Conservation (phyloP, 2,888 invertebrate genomes). For the Hirtodrosophila confusa region DNA sequence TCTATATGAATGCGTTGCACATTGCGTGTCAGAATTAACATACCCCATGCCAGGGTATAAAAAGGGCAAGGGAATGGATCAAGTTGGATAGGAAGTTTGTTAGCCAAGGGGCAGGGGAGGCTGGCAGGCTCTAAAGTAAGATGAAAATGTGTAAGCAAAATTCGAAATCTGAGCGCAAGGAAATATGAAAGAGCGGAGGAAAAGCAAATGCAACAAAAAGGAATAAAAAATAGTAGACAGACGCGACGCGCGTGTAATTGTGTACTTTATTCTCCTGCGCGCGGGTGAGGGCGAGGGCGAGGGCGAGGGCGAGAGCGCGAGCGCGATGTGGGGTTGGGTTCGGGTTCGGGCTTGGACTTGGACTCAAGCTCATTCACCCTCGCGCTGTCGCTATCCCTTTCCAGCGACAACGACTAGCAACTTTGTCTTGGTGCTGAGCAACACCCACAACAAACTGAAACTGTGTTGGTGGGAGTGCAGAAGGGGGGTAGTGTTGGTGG, state of each 20-base stretch:
- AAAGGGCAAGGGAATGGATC: slow-evolving; percentile 1
- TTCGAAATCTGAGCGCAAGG: slow-evolving; percentile 41
- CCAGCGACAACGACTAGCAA: slow-evolving; percentile 7
- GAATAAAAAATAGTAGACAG: slow-evolving; percentile 30
- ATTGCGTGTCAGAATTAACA: too few species aligned
- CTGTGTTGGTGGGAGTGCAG: slow-evolving; percentile 23
- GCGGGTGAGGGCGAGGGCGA: too few species aligned
- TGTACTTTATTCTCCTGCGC: slow-evolving; percentile 57
- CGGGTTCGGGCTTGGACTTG: slow-evolving; percentile 1
- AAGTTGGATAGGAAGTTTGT: slow-evolving; percentile 1
- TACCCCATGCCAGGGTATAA: neutral
- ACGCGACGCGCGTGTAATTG: slow-evolving; percentile 60
- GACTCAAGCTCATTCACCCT: slow-evolving; percentile 40
- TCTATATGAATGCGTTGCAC: too few species aligned
- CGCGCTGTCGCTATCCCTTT: slow-evolving; percentile 52
- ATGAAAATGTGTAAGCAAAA: slow-evolving; percentile 42
- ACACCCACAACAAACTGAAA: slow-evolving; percentile 61
- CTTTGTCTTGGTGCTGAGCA: slow-evolving; percentile 18
- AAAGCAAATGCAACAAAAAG: slow-evolving; percentile 22
- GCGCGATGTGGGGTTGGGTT: neutral
- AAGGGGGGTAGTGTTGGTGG: slow-evolving; percentile 9
- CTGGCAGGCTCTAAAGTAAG: slow-evolving; percentile 23
- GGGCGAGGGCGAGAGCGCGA: neutral
- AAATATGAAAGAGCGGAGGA: slow-evolving; percentile 36
- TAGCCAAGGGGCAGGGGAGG: slow-evolving; percentile 6